Conservation (phyloP, 1,140 invertebrate species). For the Atta cephalotes region DNA sequence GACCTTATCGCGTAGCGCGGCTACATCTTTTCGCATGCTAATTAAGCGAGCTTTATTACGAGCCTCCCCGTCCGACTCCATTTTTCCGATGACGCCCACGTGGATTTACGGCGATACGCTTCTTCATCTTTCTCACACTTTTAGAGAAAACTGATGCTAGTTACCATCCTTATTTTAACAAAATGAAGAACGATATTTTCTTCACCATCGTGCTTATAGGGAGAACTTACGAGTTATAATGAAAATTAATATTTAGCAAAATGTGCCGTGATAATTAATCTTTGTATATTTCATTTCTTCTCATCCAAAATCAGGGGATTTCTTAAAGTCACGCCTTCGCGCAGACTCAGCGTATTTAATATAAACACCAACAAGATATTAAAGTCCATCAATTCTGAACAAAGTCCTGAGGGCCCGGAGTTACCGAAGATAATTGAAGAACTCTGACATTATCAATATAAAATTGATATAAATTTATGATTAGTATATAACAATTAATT, state of each 20-base stretch:
- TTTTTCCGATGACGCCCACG: conserved; percentile 51
- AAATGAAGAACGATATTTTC: conserved; percentile 37
- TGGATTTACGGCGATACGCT: conserved; percentile 43
- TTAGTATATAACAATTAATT: too few relatives aligned
- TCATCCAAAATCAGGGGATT: too few relatives aligned
- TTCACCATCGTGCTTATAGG: not conserved
- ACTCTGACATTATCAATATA: too few relatives aligned
- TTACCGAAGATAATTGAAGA: too few relatives aligned
- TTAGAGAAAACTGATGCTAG: not conserved
- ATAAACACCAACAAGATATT: not conserved
- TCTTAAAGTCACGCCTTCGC: too few relatives aligned
- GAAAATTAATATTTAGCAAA: conserved; percentile 40
- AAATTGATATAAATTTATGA: too few relatives aligned
- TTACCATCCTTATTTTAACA: conserved; percentile 20
- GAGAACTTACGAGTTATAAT: not conserved
- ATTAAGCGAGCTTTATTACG: conserved; percentile 62
- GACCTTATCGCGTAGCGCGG: conserved; percentile 41
- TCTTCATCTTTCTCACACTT: conserved; percentile 19
- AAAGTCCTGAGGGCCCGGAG: too few relatives aligned
- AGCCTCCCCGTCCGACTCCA: conserved; percentile 3
- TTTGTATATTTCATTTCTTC: conserved; percentile 12
- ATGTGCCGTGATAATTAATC: conserved; percentile 25
- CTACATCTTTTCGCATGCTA: conserved; percentile 59
- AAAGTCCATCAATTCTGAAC: too few relatives aligned
- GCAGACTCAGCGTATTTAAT: not conserved